Evolutionary conservation across 2,888 invertebrate species (phyloP), one percentile per base, ranked within the genome.

Genomic region (Idaea aversata): DNA sequence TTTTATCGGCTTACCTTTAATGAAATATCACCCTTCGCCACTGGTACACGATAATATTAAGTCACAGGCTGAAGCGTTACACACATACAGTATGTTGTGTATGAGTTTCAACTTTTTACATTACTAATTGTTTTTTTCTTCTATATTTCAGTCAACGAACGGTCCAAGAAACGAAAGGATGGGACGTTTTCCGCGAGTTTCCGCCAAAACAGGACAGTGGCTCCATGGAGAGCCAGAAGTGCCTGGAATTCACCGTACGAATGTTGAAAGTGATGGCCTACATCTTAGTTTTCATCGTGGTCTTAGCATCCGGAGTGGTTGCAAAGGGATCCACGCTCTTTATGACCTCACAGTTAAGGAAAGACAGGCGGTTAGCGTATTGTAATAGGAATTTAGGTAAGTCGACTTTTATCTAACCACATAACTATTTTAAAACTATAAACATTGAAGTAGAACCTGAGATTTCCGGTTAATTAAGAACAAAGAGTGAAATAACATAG

Each of bases 121-220:
- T 47, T 0, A 47, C 15, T 13, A 3, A 58, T 16, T n/a, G 16
- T 59, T 36, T 63, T 65, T 47, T 68, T 72, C 25, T 25, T 73
- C 72, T 66, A 73, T 15, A 72, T 93, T 94, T 59, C 93, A 97
- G 97, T 84, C 96, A 96, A 90, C 94, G 97, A 82, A 97, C 97
- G 70, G 95, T 97, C 77, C 95, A 96, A 82, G 97, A 97, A 88
- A 97, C 97, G 77, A 97, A 97, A 95, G 97, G 96, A 95, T 99
- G 99, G 99, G 98, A 99, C 94, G 98, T 98, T 68, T 99, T 99
- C 93, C 94, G 98, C 83, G 96, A 98, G 88, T 96, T 98, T 76
- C 98, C 98, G 10, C 96, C 96, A 77, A 97, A 97, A 89, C 95
- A 96, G 90, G 97, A 97, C 90, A 96, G 96, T 75, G 97, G 97